These are phyloP conservation scores for Drosophila elegans DNA, from an alignment of 1,140 invertebrate species.

Conservation along the genomic window DNA sequence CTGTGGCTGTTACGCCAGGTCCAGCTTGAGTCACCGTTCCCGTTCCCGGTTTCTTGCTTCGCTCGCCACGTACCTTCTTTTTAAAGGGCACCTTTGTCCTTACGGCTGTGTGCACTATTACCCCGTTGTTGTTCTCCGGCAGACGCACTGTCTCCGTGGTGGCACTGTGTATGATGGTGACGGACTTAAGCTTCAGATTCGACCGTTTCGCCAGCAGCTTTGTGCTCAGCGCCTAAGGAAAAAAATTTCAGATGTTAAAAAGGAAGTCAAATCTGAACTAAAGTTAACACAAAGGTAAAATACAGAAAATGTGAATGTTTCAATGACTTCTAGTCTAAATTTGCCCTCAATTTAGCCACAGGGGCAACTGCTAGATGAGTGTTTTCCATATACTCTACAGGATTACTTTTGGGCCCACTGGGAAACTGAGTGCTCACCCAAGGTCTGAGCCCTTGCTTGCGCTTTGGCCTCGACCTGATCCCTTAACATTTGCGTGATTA, in stretches of 20 bases:
- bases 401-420: slow-evolving; percentile 21
- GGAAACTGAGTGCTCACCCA: slow-evolving; percentile 43
- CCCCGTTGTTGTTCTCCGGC: slow-evolving; percentile 90
- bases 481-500: slow-evolving; percentile 74
- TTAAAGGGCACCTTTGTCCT: slow-evolving; percentile 91
- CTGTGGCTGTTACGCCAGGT: slow-evolving; percentile 4
- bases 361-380: slow-evolving; percentile 22
- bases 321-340: slow-evolving; percentile 20
- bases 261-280: background rate
- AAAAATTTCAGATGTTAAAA: slow-evolving; percentile 26
- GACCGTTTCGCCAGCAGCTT: slow-evolving; percentile 91
- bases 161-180: slow-evolving; percentile 94
- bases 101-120: slow-evolving; percentile 90
- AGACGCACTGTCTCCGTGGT: slow-evolving; percentile 93
- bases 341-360: slow-evolving; percentile 34
- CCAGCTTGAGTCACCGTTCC: slow-evolving; percentile 8
- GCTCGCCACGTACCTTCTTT: slow-evolving; percentile 89
- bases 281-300: background rate
- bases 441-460: slow-evolving; percentile 45
- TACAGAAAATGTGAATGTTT: background rate
- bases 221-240: slow-evolving; percentile 90
- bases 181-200: slow-evolving; percentile 91
- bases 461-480: slow-evolving; percentile 76
- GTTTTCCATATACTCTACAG: slow-evolving; percentile 28
- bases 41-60: slow-evolving; percentile 84